Evolutionary conservation across 2,888 invertebrate species (phyloP), one percentile per base, ranked within the genome.

Genomic region (Atrina japonica): DNA sequence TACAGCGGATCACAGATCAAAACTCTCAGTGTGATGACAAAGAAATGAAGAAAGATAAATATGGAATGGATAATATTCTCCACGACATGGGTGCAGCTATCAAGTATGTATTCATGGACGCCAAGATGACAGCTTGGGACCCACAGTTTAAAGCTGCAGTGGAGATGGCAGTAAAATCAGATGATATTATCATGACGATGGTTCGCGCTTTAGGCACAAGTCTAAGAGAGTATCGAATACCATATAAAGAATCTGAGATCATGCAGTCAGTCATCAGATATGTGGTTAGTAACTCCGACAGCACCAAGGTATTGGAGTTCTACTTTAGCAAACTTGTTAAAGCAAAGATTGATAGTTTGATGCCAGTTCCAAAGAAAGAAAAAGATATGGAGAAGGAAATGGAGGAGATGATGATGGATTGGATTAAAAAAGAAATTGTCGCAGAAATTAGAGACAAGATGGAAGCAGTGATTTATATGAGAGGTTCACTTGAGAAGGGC

Each of bases 381-480:
- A 45, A 25, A 30, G 45, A 65, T 21, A 21, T 25, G 21, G 55
- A 49, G 53, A 45, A 65, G n/a, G 43, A 58, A 30, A 55, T 55
- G 53, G 58, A 56, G 16, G 30, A 29, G 35, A 21, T 35, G n/a
- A 63, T 68, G 43, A 55, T 53, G 52, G 61, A 47, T 3, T 55
- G 47, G 55, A 63, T 63, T 27, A 30, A 56, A 30, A 43, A 35
- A n/a, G 68, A 63, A 49, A 11, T 68, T 6, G 61, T 55, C 7
- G 27, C 27, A 21, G 55, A 43, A 43, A 30, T 61, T 3, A 55
- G 30, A 25, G 52, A 55, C 3, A 55, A 49, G 55, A 40, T 61
- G 30, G 55, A 60, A 18, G 47, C 61, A n/a, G 55, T 47, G 16
- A 56, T 45, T 7, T 41, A 47, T 29, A 53, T 43, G n/a, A n/a